Conservation (phyloP, 2,113 vertebrate species). For the Macquaria ambigua region DNA sequence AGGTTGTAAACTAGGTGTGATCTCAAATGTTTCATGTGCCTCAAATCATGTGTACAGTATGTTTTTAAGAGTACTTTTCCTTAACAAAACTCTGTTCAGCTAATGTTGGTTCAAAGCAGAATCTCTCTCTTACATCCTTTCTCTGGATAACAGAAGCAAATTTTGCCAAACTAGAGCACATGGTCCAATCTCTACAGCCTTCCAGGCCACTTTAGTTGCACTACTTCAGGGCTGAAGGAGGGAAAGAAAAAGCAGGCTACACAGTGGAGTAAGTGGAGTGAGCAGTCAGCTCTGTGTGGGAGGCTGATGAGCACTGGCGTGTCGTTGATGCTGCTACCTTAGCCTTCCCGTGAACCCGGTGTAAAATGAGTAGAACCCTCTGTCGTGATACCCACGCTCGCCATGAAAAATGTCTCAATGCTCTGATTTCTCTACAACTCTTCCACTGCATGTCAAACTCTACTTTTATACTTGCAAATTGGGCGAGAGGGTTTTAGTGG, state of each 20-base stretch:
- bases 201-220: slow-evolving; percentile 43
- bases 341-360: slow-evolving; percentile 46
- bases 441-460: slow-evolving; percentile 17
- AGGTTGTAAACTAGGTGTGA: neutral
- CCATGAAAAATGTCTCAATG: slow-evolving; percentile 6
- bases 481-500: neutral
- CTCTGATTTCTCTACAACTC: slow-evolving; percentile 27
- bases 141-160: neutral
- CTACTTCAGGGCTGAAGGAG: slow-evolving; percentile 28
- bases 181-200: slow-evolving; percentile 13
- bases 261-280: slow-evolving; percentile 31
- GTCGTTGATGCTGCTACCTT: slow-evolving; percentile 18
- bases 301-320: slow-evolving; percentile 36
- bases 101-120: slow-evolving; percentile 1
- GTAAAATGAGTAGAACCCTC: slow-evolving; percentile 42
- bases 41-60: neutral
- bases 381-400: neutral
- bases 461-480: neutral
- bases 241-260: neutral
- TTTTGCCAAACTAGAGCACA: slow-evolving; percentile 15
- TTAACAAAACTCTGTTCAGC: neutral
- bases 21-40: neutral
- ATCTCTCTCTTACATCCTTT: neutral
- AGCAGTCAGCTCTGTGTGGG: slow-evolving; percentile 33
- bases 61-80: neutral